Evolutionary conservation across 1,140 invertebrate species (phyloP).

Genomic region (Ceratosolen fusciceps): DNA sequence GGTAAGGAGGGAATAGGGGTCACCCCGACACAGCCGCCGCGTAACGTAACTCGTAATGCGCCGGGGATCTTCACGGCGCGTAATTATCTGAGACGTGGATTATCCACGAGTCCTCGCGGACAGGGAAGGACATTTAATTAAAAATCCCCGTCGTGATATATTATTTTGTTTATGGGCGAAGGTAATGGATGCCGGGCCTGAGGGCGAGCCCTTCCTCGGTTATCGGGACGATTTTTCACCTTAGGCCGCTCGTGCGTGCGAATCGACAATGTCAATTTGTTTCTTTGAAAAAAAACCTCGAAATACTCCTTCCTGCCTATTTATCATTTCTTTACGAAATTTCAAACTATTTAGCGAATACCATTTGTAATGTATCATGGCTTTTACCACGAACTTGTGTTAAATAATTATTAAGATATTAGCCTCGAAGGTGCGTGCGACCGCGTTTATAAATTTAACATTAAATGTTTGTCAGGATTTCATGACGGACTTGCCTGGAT

Average conservation of each 20-base stretch:
- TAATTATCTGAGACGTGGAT: constrained; percentile 21
- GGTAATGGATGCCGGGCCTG: not conserved
- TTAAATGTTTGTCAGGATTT: not conserved
- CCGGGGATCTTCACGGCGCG: not conserved
- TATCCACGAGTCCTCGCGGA: constrained; percentile 6
- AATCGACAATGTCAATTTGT: constrained; percentile 14
- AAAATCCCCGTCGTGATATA: constrained; percentile 20
- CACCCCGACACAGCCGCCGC: not conserved
- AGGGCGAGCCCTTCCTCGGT: not conserved
- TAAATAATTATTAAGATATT: not conserved
- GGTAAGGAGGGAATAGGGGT: not conserved
- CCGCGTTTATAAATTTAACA: not conserved
- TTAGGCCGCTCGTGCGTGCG: not conserved
- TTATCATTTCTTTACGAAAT: constrained; percentile 1
- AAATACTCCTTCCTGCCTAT: not conserved
- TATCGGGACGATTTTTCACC: not conserved
- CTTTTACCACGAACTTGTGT: not conserved
- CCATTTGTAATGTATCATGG: not conserved
- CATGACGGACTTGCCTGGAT: not conserved
- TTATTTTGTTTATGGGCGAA: not conserved
- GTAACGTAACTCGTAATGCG: constrained; percentile 26
- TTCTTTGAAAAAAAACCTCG: not conserved
- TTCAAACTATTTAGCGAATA: not conserved
- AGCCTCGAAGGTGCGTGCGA: not conserved
- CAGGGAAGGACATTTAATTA: constrained; percentile 34